Base-by-base conservation (phyloP, 2,797 vertebrate species). In the Hapalemur alaotrensis region DNA sequence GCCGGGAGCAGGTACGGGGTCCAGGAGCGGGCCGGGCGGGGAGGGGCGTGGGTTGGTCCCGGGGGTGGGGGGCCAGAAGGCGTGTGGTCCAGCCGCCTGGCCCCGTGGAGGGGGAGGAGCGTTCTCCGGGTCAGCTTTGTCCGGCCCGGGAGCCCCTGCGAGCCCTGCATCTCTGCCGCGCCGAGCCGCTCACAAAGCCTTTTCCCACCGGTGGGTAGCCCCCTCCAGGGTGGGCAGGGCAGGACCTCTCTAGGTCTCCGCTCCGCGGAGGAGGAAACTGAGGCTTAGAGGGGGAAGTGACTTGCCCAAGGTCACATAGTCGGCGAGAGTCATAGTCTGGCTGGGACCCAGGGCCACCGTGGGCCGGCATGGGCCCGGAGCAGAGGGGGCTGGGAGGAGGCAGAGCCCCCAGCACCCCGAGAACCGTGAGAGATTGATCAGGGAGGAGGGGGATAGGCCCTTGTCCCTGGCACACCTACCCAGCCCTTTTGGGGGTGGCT, bases 341-440 rank as follows among this genome's bases (percentile, higher is more conserved):
- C 98, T 98, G 91, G 98, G 98, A 59, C 97, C 61, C 99, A 98
- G 99, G 96, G 98, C 98, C 28, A 69, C 98, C 13, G 98, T 97
- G 54, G 98, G 98, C 91, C 54, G 98, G 98, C 5, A 98, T 98
- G 41, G 98, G 98, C 75, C 98, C 18, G 97, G 97, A 38, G 98
- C 98, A 98, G 99, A 98, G 97, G 81, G 57, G 93, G 38, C 57
- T 52, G 93, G 59, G 89, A 59, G 8, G 63, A 95, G 30, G 28
- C 59, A n/a, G 48, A 85, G 48, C 59, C 59, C 78, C n/a, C 18
- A 35, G 57, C 52, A 57, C 72, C 7, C 52, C 0, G 59, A 46
- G 95, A 73, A 63, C 65, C 15, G 1, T 6, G 78, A 32, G 91
- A 61, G 70, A 32, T 41, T 11, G 61, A 18, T 35, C 54, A 2